Conservation (phyloP, 2,888 invertebrate species). For the Mythimna albipuncta region DNA sequence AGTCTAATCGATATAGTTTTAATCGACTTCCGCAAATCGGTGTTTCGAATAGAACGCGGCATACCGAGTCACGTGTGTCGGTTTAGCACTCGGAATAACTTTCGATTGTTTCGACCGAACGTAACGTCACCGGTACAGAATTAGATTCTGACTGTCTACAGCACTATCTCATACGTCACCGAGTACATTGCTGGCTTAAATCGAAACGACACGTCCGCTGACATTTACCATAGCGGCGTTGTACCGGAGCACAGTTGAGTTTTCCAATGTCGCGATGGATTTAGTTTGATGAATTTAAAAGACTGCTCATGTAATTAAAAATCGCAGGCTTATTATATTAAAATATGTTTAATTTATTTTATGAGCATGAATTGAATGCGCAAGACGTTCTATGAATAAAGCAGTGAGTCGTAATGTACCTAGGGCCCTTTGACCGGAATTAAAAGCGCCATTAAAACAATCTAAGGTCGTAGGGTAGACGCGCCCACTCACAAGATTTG, state of each 20-base stretch:
- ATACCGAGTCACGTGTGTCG: constrained; percentile 80
- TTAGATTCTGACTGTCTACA: constrained; percentile 84
- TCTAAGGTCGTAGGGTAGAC: constrained; percentile 51
- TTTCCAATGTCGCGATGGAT: constrained; percentile 31
- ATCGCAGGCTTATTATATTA: constrained; percentile 3
- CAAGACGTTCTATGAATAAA: constrained; percentile 11
- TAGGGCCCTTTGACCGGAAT: constrained; percentile 31
- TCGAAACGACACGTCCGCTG: constrained; percentile 45
- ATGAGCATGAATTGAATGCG: background rate
- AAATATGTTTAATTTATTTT: constrained; percentile 2
- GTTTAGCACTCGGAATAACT: constrained; percentile 88
- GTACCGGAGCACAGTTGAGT: constrained; percentile 31
- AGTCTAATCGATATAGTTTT: constrained; percentile 57
- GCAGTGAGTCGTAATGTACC: background rate
- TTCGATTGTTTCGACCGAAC: constrained; percentile 85
- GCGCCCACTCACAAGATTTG: constrained; percentile 57
- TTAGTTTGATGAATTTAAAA: constrained; percentile 33
- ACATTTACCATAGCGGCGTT: constrained; percentile 44
- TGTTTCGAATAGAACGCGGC: constrained; percentile 81
- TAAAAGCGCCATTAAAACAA: constrained; percentile 48
- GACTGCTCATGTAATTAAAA: constrained; percentile 36
- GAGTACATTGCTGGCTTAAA: constrained; percentile 68
- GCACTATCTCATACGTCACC: constrained; percentile 71
- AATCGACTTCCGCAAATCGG: constrained; percentile 78
- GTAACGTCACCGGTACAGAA: constrained; percentile 83